Evolutionary conservation across 1,140 invertebrate species (phyloP).

Genomic region (Stegodyphus mimosarum): DNA sequence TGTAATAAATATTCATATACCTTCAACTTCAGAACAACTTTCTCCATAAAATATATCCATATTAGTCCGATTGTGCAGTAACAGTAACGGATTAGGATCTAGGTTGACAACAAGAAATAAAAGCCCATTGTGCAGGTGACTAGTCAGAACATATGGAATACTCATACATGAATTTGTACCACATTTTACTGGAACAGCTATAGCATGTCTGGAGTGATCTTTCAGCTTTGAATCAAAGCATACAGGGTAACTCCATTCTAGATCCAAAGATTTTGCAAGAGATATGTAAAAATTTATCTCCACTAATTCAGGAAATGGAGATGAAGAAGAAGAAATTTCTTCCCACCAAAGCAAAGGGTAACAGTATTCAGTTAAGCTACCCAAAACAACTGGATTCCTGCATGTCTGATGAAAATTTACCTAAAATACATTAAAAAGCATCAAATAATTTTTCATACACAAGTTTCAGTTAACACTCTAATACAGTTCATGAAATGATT

Average conservation of each 20-base stretch:
- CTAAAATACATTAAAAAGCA: too few relatives aligned
- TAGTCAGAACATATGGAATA: conserved; percentile 63
- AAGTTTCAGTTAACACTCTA: too few relatives aligned
- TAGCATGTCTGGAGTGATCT: conserved; percentile 10
- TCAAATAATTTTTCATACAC: too few relatives aligned
- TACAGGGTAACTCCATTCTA: conserved; percentile 35
- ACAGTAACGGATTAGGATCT: conserved; percentile 73
- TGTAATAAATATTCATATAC: neutral
- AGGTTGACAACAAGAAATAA: conserved; percentile 73
- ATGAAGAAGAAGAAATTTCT: conserved; percentile 35
- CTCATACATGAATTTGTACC: neutral
- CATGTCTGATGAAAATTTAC: neutral
- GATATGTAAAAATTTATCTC: conserved; percentile 22
- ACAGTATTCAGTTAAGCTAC: neutral
- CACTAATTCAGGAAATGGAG: neutral
- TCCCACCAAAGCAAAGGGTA: conserved; percentile 63
- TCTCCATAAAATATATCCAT: conserved; percentile 64
- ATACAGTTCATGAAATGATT: too few relatives aligned
- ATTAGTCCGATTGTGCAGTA: conserved; percentile 70
- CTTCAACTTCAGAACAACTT: conserved; percentile 6
- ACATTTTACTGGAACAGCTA: conserved; percentile 46
- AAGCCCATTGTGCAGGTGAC: conserved; percentile 69
- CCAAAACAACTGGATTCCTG: neutral
- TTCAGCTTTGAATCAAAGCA: conserved; percentile 42
- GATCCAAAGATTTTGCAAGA: neutral